Base-by-base conservation (phyloP, 2,113 vertebrate genomes). In the Chloropsis cyanopogon region DNA sequence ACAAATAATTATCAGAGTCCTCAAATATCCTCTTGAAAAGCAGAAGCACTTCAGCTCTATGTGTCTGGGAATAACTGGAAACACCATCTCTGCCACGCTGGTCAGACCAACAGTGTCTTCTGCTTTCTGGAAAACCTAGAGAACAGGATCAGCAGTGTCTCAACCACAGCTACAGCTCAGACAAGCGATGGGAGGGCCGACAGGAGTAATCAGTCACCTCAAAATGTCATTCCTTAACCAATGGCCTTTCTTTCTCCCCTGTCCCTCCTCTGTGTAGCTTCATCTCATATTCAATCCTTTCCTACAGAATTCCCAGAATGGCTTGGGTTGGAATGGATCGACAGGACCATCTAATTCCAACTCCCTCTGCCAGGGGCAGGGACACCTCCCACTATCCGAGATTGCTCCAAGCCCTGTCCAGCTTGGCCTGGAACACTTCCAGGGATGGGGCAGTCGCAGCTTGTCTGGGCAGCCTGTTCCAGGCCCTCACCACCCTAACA, bases 1-100 rank as follows among this genome's bases (percentile, higher is more conserved):
- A 68, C 44, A 73, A 82, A 57, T 61, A 78, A 57, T 84, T 69
- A 50, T 7, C 2, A 1, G 26, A 77, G 46, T 91, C 80, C 22
- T 56, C 75, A 80, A 79, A 85, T 50, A 76, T 16, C 54, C 94
- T 82, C 57, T 81, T 92, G 53, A 83, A 86, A 91, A 4, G 8
- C 60, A 93, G 86, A 96, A 76, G 77, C 46, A 22, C 37, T 93
- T 92, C 83, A 91, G 54, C 49, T 72, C 18, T 57, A 1, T 42
- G 46, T 72, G 53, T 26, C 86, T 63, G 63, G 13, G 26, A 85
- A 31, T 54, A 81, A 78, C n/a, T 68, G 50, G 59, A 91, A 81
- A 70, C 23, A 50, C 22, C 35, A 59, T 25, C 54, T 90, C 64
- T 84, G 42, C 75, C 41, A 59, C 0, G 0, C 54, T 57, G 84